Conservation (phyloP, 1,140 invertebrate genomes). For the Dinoponera quadriceps region DNA sequence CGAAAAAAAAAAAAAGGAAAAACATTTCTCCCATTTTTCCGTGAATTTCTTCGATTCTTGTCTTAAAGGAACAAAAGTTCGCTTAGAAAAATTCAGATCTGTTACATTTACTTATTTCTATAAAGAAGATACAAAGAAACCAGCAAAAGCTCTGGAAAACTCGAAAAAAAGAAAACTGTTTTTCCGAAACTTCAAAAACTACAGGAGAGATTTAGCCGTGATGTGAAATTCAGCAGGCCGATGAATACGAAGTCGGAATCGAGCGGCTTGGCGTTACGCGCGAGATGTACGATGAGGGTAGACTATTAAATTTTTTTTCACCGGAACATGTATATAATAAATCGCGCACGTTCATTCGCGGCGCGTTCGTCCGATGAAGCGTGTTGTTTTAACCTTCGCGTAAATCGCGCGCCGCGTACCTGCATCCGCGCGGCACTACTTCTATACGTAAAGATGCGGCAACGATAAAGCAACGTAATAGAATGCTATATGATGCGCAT, state of each 20-base stretch:
- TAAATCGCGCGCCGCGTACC: neutral
- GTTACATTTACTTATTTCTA: no score
- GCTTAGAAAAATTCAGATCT: no score
- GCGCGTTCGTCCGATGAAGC: neutral
- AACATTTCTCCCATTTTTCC: no score
- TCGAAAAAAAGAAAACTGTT: no score
- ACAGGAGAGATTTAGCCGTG: no score
- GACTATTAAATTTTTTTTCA: neutral
- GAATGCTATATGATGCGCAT: slow-evolving; percentile 26
- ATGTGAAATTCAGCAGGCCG: no score
- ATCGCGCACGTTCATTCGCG: neutral
- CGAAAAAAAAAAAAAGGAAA: no score
- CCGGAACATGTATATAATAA: neutral
- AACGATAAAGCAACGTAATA: slow-evolving; percentile 4
- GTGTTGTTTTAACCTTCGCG: neutral
- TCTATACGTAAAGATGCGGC: neutral
- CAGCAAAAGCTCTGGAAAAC: no score
- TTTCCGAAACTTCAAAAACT: no score
- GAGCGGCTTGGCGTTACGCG: neutral
- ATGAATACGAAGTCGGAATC: neutral
- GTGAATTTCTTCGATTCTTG: no score
- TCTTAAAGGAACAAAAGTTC: no score
- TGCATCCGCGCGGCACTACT: neutral
- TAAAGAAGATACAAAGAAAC: no score
- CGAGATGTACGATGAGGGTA: neutral